Evolutionary conservation across 23 tunicate genomes (phyloP).

Genomic region (Halocynthia roretzi): DNA sequence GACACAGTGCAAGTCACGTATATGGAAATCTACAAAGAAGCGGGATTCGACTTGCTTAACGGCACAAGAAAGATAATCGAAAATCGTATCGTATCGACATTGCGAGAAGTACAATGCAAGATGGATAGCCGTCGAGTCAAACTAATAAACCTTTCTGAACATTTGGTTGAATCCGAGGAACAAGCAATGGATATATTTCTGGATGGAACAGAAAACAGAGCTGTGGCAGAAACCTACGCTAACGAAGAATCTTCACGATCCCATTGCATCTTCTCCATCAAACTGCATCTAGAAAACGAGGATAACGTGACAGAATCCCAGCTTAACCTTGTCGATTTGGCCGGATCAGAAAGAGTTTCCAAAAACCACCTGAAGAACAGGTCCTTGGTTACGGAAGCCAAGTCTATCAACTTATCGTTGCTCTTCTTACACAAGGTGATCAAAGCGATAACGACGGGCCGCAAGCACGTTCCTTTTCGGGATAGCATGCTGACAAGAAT

Average conservation of each 20-base stretch:
- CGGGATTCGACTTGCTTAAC: conserved; percentile 51
- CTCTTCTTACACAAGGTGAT: conserved; percentile 85
- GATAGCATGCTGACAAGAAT: conserved; percentile 24
- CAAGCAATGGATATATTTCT: conserved; percentile 70
- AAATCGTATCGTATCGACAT: background rate
- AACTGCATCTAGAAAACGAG: conserved; percentile 30
- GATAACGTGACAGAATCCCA: conserved; percentile 39
- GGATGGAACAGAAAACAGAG: conserved; percentile 71
- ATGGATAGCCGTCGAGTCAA: conserved; percentile 20
- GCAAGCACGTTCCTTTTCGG: conserved; percentile 10
- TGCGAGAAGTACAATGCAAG: conserved; percentile 4
- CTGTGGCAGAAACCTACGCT: conserved; percentile 91
- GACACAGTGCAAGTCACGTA: conserved; percentile 45
- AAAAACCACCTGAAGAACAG: conserved; percentile 34
- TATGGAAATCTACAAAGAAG: conserved; percentile 78
- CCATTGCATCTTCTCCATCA: conserved; percentile 88
- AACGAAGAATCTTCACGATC: conserved; percentile 85
- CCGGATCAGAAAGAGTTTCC: conserved; percentile 78
- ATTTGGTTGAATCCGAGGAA: conserved; percentile 10
- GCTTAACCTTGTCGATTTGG: conserved; percentile 79
- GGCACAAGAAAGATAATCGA: conserved; percentile 12
- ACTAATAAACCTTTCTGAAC: conserved; percentile 48
- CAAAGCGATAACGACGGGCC: conserved; percentile 8
- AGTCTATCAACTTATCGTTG: conserved; percentile 81
- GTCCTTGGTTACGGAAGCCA: conserved; percentile 48